Evolutionary conservation across 2,888 invertebrate genomes (phyloP).

Genomic region (Catotricha subobsoleta): DNA sequence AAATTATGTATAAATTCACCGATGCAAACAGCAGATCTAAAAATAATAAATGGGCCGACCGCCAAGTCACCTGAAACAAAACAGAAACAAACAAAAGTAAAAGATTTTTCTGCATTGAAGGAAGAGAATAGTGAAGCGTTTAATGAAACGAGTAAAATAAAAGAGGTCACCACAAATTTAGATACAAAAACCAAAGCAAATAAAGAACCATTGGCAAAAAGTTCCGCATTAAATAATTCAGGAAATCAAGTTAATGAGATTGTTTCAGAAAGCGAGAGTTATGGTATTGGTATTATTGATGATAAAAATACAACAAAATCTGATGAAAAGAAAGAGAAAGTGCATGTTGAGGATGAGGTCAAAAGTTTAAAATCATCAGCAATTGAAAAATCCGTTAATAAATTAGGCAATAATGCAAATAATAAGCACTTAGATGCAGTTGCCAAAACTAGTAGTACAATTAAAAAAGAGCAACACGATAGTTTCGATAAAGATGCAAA

Average conservation of each 20-base stretch:
- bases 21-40: slow-evolving; percentile 20
- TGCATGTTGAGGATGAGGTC: no score
- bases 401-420: no score
- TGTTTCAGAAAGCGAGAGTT: no score
- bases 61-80: slow-evolving; percentile 27
- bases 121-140: background rate
- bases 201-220: background rate
- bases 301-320: no score
- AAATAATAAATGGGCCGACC: slow-evolving; percentile 20
- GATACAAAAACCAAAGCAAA: background rate
- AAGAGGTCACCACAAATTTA: background rate
- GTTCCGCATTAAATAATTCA: background rate
- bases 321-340: no score
- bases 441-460: no score
- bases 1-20: slow-evolving; percentile 18
- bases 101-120: slow-evolving; percentile 12
- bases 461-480: no score
- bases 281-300: no score
- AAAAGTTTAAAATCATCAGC: no score
- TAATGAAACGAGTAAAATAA: background rate
- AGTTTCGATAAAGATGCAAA: background rate
- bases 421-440: no score
- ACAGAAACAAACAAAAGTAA: slow-evolving; percentile 12
- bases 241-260: no score
- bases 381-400: no score